Conservation (phyloP, 1,140 invertebrate species). For the Trissolcus basalis region DNA sequence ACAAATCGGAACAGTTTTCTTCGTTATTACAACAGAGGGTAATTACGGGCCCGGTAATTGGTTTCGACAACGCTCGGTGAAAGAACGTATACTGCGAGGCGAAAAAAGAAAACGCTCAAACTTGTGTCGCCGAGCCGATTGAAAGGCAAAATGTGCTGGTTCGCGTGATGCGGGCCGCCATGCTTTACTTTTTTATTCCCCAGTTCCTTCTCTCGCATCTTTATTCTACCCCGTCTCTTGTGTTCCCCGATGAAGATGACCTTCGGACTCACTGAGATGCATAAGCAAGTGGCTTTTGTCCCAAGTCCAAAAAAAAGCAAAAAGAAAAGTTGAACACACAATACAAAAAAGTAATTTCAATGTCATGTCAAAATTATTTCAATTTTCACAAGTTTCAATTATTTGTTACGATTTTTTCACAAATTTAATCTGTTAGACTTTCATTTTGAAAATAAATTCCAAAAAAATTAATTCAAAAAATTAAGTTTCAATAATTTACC, state of each 20-base stretch:
- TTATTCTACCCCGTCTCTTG: conserved; percentile 32
- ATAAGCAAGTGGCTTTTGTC: too few relatives aligned
- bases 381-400: too few relatives aligned
- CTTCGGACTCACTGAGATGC: conserved; percentile 35
- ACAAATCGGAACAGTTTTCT: conserved; percentile 33
- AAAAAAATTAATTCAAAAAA: too few relatives aligned
- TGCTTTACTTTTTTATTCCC: conserved; percentile 6
- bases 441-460: too few relatives aligned
- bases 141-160: conserved; percentile 31
- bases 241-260: conserved; percentile 58
- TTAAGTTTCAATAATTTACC: too few relatives aligned
- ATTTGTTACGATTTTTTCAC: too few relatives aligned
- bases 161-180: conserved; percentile 61
- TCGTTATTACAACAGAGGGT: conserved; percentile 34
- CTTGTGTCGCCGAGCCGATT: conserved; percentile 42
- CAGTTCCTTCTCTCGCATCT: conserved; percentile 21
- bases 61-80: conserved; percentile 25
- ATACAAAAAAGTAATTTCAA: too few relatives aligned
- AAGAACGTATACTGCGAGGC: conserved; percentile 4
- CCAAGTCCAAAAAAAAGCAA: too few relatives aligned
- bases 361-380: too few relatives aligned
- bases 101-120: conserved; percentile 28
- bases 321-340: neutral
- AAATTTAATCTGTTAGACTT: too few relatives aligned
- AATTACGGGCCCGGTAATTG: conserved; percentile 38